A percentile compares a stretch with the other conserved stretches of the same genome.
Conservation (phyloP, 1,140 invertebrate species). For the Drosophila pseudoananassae region DNA sequence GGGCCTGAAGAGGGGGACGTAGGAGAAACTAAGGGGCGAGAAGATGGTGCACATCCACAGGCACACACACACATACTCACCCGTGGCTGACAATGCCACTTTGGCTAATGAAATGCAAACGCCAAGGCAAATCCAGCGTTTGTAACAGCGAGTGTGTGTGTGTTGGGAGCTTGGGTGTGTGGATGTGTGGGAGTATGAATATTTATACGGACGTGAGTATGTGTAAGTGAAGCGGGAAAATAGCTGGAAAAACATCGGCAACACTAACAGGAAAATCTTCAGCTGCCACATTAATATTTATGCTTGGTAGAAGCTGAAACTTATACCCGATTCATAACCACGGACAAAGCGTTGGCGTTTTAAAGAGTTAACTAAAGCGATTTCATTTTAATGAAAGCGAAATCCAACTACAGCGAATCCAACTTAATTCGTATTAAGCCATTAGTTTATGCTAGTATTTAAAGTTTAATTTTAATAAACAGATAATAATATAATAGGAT, state of each 20-base stretch:
- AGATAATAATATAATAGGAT: no score
- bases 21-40: background rate
- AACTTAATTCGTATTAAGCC: background rate
- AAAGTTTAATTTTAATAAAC: no score
- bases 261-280: constrained; percentile 48
- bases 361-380: constrained; percentile 14
- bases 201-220: constrained; percentile 47
- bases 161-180: background rate
- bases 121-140: constrained; percentile 53
- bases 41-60: background rate
- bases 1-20: background rate
- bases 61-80: constrained; percentile 14
- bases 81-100: constrained; percentile 66
- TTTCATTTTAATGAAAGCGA: background rate
- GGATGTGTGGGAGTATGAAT: constrained; percentile 54
- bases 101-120: constrained; percentile 82
- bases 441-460: no score
- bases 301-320: constrained; percentile 35
- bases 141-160: constrained; percentile 5
- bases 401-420: background rate
- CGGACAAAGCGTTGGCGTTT: constrained; percentile 7
- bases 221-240: constrained; percentile 29
- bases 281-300: constrained; percentile 76
- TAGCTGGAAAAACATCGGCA: constrained; percentile 46
- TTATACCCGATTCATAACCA: constrained; percentile 35